These are phyloP conservation scores for Dascillus cervinus DNA, from an alignment of 2,888 invertebrate genomes.

Conservation along the genomic window DNA sequence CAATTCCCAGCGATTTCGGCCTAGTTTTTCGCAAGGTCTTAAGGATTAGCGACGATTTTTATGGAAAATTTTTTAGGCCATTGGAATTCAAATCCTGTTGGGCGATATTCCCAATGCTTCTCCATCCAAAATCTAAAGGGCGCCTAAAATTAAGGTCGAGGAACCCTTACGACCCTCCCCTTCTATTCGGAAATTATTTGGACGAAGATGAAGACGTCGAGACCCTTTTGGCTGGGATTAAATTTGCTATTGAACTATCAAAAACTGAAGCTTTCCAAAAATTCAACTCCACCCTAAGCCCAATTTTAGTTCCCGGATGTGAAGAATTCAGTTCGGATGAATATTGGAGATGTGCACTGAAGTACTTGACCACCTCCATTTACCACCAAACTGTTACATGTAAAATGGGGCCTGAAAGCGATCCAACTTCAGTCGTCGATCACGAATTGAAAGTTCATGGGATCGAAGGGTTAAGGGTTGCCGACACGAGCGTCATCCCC, in stretches of 20 bases:
- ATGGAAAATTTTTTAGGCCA: constrained; percentile 32
- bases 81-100: constrained; percentile 44
- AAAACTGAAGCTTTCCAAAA: constrained; percentile 44
- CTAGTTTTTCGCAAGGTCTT: constrained; percentile 15
- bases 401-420: constrained; percentile 33
- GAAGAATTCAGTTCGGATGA: constrained; percentile 40
- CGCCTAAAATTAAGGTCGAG: constrained; percentile 42
- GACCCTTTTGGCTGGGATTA: constrained; percentile 45
- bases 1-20: constrained; percentile 51
- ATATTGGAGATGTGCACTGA: constrained; percentile 48
- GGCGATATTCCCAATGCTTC: constrained; percentile 47
- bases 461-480: constrained; percentile 53
- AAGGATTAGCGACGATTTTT: constrained; percentile 23
- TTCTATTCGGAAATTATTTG: constrained; percentile 53
- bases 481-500: constrained; percentile 63
- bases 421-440: constrained; percentile 39
- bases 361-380: constrained; percentile 51
- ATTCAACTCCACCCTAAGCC: constrained; percentile 43
- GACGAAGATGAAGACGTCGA: constrained; percentile 42
- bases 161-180: constrained; percentile 53
- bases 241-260: constrained; percentile 42
- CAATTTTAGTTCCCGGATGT: constrained; percentile 47
- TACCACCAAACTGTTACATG: constrained; percentile 52
- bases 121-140: constrained; percentile 51
- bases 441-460: constrained; percentile 44